A percentile compares a stretch with the other conserved stretches of the same genome.
Conservation (phyloP, 2,888 invertebrate species). For the Pristionchus maxplancki region DNA sequence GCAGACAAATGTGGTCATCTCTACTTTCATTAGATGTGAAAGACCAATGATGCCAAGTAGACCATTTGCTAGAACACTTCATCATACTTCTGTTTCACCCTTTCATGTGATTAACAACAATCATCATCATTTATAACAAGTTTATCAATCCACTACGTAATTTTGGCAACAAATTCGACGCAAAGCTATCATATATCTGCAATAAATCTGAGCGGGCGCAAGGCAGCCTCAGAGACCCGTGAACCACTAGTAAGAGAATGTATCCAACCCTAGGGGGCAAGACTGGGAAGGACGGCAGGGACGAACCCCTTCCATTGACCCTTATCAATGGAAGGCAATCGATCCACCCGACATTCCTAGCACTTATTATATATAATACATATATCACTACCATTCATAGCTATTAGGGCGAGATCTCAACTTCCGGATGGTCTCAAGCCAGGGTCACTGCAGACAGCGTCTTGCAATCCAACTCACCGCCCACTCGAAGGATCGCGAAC, state of each 20-base stretch:
- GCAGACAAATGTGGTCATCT: too few relatives aligned
- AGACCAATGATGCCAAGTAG: too few relatives aligned
- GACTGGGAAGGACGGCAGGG: background rate
- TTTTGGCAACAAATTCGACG: conserved; percentile 1
- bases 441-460: background rate
- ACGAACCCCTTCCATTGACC: background rate
- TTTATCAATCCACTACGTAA: conserved; percentile 1
- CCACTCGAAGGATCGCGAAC: conserved; percentile 9
- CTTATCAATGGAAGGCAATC: background rate
- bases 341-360: background rate
- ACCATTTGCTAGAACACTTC: too few relatives aligned
- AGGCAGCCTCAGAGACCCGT: background rate
- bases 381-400: background rate
- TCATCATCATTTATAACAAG: background rate
- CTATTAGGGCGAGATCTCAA: background rate
- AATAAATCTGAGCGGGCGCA: background rate
- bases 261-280: conserved; percentile 6
- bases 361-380: background rate
- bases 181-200: conserved; percentile 19
- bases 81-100: too few relatives aligned
- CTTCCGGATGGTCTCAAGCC: background rate
- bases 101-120: background rate
- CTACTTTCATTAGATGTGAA: too few relatives aligned
- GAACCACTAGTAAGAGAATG: background rate
- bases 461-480: conserved; percentile 45